Evolutionary conservation across 2,888 invertebrate species (phyloP), one percentile per base, ranked within the genome.

Genomic region (Zhuqinia jingwanae): DNA sequence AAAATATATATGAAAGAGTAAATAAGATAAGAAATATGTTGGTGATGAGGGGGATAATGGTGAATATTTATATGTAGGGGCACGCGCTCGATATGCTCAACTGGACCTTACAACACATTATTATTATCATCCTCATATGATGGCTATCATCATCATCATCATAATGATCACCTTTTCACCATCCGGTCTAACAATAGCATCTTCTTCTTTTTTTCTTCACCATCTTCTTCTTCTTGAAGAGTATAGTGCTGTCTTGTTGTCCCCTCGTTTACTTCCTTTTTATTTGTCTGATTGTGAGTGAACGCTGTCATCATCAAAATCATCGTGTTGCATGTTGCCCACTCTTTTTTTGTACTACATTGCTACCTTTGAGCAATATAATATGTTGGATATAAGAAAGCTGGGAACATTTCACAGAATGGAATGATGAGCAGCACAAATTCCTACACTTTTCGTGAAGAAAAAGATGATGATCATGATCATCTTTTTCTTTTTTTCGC

Each of bases 121-220:
- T n/a, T n/a, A n/a, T n/a, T n/a, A n/a, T n/a, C 56, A 3, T 13
- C 65, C 30, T 42, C 65, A 68, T n/a, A n/a, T 56, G 65, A 77
- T 82, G 75, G 50, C 50, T 60, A 83, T 42, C 27, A 76, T 60
- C 50, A 83, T 76, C 75, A 73, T 82, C 81, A 45, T 85, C 73
- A 65, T 65, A 42, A 65, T 65, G 65, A 65, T 36, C 65, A 65
- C 65, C 65, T 65, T 63, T 65, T 20, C 42, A 13, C 11, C 65
- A 3, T n/a, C n/a, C n/a, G n/a, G n/a, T n/a, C n/a, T 68, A 47
- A 73, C 73, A 73, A 73, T 50, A 20, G 73, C n/a, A 15, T 36
- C 36, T 15, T 13, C 30, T 63, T n/a, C 10, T 30, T n/a, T n/a
- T n/a, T n/a, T n/a, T n/a, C n/a, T n/a, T n/a, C n/a, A n/a, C n/a